Percentiles rank a stretch among this genome's conserved stretches.
Conservation (phyloP, 2,888 invertebrate genomes). For the Nowickia ferox region DNA sequence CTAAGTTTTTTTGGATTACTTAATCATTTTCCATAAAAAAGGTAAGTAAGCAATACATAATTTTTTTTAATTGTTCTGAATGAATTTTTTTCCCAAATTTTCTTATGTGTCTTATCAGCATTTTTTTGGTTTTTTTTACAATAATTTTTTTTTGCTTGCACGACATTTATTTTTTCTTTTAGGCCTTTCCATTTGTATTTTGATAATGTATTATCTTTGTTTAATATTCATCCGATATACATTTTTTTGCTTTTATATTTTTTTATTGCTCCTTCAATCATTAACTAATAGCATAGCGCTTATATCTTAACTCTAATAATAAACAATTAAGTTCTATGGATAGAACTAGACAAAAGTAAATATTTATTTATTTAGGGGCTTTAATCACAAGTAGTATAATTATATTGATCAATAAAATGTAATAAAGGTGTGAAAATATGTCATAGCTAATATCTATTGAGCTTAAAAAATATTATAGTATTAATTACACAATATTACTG, state of each 20-base stretch:
- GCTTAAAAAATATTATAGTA: no score
- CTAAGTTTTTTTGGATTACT: slow-evolving; percentile 47
- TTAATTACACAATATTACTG: no score
- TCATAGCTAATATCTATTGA: not conserved
- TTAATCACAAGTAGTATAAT: slow-evolving; percentile 9
- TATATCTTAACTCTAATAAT: not conserved
- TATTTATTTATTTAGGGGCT: slow-evolving; percentile 8
- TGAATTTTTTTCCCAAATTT: no score
- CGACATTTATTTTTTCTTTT: not conserved
- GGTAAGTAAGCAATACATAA: slow-evolving; percentile 24
- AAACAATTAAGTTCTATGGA: not conserved
- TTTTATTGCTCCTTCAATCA: not conserved
- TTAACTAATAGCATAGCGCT: not conserved
- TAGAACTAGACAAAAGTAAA: not conserved
- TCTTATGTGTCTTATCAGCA: no score
- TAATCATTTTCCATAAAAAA: slow-evolving; percentile 19
- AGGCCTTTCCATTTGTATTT: slow-evolving; percentile 1
- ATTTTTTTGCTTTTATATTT: slow-evolving; percentile 41
- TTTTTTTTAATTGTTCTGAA: not conserved
- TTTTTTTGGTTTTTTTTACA: no score
- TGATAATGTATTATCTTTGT: slow-evolving; percentile 5
- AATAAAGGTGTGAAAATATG: slow-evolving; percentile 24
- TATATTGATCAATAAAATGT: not conserved
- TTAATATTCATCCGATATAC: slow-evolving; percentile 27
- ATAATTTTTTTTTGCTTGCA: no score